Evolutionary conservation across 2,888 invertebrate genomes (phyloP), one percentile per base, ranked within the genome.

Genomic region (Polylopha cassiicola): DNA sequence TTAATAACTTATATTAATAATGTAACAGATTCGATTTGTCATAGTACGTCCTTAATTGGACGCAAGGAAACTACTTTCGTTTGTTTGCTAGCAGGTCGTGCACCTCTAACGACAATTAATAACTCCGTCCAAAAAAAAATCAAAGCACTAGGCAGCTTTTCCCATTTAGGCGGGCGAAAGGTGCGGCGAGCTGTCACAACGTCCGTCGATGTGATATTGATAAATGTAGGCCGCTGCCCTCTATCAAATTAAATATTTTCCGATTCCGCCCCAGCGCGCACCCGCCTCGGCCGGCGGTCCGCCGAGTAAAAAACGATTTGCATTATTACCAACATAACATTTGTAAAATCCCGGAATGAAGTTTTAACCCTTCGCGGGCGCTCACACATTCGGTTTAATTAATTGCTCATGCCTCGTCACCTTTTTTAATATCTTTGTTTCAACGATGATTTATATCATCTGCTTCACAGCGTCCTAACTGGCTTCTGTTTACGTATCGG

Each of bases 181-280:
- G 77, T 65, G 75, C 65, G 76, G 66, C 69, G 58, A 51, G 56
- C 67, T 66, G 68, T 66, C 71, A 63, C 61, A 39, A 24, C 21
- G 44, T 58, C 57, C 61, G 71, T 58, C 71, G 66, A 62, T 71
- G 63, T 76, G 71, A 80, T 80, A 75, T 79, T 80, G 81, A 82
- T 77, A 76, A 80, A 81, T 79, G 78, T 69, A 51, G 58, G 51
- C 55, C 52, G 59, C 61, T 55, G 58, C 63, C 72, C 65, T 67
- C 68, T 64, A 72, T 73, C 72, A 72, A 73, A 69, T 46, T 44
- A 44, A 67, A 73, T 73, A 69, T 72, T 74, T 71, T 63, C 62
- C 58, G 61, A 69, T 60, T 61, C 64, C 64, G 57, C 58, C 63
- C 66, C 56, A 49, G 53, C 47, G 44, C 42, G 47, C 46, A 34